Evolutionary conservation across 2,888 invertebrate genomes (phyloP).

Genomic region (Spialia ferax): DNA sequence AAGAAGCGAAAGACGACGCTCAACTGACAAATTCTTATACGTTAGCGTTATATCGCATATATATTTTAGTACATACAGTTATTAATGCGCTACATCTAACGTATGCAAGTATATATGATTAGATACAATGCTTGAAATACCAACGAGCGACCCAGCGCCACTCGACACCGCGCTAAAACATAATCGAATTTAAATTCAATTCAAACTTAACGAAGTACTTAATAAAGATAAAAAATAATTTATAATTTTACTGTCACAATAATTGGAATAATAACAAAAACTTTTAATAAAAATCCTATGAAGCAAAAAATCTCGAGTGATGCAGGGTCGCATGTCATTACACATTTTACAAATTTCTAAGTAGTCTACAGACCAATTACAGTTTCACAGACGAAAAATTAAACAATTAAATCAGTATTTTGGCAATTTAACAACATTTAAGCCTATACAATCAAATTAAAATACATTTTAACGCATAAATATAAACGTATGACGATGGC

Average conservation of each 20-base stretch:
- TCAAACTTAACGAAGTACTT: not conserved
- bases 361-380: constrained; percentile 31
- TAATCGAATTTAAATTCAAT: not conserved
- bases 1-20: constrained; percentile 20
- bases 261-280: not conserved
- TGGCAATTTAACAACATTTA: constrained; percentile 35
- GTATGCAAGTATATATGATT: constrained; percentile 7
- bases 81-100: constrained; percentile 28
- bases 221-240: not conserved
- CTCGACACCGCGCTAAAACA: not conserved
- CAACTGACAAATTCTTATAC: constrained; percentile 17
- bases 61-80: constrained; percentile 15
- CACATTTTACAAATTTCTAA: constrained; percentile 14
- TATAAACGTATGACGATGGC: constrained; percentile 40
- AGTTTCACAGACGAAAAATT: constrained; percentile 27
- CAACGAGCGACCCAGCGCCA: constrained; percentile 17
- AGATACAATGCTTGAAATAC: constrained; percentile 10
- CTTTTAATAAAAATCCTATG: not conserved
- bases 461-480: constrained; percentile 37
- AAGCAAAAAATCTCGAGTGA: not conserved
- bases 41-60: constrained; percentile 21
- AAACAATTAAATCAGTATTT: constrained; percentile 24
- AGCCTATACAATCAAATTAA: constrained; percentile 38
- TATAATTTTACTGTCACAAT: not conserved
- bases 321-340: not conserved